These are phyloP conservation scores for Harmothoe impar DNA, from an alignment of 2,888 invertebrate genomes.

Conservation along the genomic window DNA sequence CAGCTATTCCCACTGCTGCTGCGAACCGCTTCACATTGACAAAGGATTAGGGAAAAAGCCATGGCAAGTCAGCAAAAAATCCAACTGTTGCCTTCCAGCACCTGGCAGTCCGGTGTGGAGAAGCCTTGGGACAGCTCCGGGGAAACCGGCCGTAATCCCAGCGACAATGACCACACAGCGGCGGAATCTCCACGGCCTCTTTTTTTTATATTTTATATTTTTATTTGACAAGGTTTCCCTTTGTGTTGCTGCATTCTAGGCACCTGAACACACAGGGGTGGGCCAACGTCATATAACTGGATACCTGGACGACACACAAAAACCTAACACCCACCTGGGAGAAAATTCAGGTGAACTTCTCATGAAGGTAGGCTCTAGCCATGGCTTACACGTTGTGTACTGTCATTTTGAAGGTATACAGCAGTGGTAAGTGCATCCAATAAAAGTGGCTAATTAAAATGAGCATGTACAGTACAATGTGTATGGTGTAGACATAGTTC, in stretches of 20 bases:
- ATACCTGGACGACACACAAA: constrained; percentile 22
- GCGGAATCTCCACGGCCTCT: neutral
- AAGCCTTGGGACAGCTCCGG: neutral
- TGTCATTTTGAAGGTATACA: no score
- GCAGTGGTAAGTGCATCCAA: no score
- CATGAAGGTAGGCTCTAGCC: no score
- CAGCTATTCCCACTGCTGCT: constrained; percentile 18
- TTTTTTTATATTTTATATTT: no score
- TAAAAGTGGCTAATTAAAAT: no score
- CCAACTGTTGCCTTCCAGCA: neutral
- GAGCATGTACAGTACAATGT: no score
- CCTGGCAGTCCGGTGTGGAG: neutral
- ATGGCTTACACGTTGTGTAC: no score
- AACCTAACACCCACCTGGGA: neutral
- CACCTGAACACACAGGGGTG: neutral
- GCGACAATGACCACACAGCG: neutral
- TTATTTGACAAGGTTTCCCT: constrained; percentile 22
- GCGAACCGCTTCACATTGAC: neutral
- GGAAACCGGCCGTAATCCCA: neutral
- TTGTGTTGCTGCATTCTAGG: neutral
- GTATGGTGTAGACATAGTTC: no score
- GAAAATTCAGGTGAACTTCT: no score
- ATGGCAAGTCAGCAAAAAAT: constrained; percentile 8
- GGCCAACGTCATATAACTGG: neutral
- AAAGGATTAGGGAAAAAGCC: constrained; percentile 32